Evolutionary conservation across 2,797 vertebrate genomes (phyloP).

Genomic region (Tragelaphus eurycerus): DNA sequence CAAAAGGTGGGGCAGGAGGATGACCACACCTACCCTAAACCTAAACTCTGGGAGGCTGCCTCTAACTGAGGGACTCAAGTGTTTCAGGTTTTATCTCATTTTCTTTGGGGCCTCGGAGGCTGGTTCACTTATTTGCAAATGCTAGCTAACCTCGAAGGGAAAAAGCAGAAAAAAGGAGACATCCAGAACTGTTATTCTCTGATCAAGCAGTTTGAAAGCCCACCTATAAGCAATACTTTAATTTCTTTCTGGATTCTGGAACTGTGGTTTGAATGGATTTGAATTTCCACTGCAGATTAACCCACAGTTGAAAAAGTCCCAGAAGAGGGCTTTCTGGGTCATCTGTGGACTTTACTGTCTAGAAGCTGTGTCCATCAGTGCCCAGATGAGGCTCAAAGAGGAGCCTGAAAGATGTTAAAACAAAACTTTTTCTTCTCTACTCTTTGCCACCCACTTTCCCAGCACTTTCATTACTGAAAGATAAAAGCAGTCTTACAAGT

Average conservation of each 20-base stretch:
- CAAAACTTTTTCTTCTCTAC: neutral
- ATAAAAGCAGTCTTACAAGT: neutral
- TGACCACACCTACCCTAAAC: neutral
- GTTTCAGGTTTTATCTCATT: neutral
- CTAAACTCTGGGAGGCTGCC: neutral
- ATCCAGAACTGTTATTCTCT: neutral
- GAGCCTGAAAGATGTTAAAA: neutral
- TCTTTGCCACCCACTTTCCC: neutral
- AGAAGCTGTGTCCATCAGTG: neutral
- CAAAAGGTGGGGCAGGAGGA: neutral
- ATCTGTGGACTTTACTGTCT: neutral
- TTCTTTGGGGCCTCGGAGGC: neutral
- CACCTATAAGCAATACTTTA: neutral
- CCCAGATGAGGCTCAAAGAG: neutral
- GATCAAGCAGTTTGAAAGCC: neutral
- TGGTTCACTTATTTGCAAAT: neutral
- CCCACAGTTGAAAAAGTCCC: neutral
- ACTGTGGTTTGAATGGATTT: neutral
- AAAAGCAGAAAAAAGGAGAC: neutral
- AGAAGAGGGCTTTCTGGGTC: neutral
- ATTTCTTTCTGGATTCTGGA: slow-evolving; percentile 2
- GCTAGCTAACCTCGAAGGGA: neutral
- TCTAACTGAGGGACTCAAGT: rapidly evolving
- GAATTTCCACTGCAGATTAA: neutral
- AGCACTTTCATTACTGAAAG: neutral